Evolutionary conservation across 2,113 vertebrate genomes (phyloP).

Genomic region (Vireo altiloquus): DNA sequence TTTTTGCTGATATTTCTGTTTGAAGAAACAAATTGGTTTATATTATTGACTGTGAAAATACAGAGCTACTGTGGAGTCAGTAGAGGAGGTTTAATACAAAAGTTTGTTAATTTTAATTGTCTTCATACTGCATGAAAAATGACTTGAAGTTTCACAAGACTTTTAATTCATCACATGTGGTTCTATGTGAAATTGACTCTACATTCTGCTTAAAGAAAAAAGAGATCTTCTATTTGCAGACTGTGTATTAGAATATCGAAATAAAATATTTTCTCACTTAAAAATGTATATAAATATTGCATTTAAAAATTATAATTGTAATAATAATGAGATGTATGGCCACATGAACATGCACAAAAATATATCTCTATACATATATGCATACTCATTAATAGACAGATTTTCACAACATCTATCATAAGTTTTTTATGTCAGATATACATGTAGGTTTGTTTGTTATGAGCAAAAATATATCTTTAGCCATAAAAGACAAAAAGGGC

Average conservation of each 20-base stretch:
- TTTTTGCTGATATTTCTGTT: not conserved
- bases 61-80: not conserved
- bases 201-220: not conserved
- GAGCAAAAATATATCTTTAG: not conserved
- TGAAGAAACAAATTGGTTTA: not conserved
- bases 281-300: not conserved
- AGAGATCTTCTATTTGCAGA: not conserved
- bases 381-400: not conserved
- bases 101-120: not conserved
- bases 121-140: not conserved
- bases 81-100: not conserved
- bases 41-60: not conserved
- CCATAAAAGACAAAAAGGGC: not conserved
- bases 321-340: not conserved
- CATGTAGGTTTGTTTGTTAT: not conserved
- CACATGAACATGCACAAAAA: not conserved
- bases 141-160: not conserved
- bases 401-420: not conserved
- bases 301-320: not conserved
- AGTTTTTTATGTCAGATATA: not conserved
- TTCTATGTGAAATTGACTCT: not conserved
- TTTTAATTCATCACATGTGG: not conserved
- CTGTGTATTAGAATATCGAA: not conserved
- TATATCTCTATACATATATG: not conserved
- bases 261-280: not conserved